Base-by-base conservation (phyloP, 2,797 vertebrate genomes). In the Botia kubotai region DNA sequence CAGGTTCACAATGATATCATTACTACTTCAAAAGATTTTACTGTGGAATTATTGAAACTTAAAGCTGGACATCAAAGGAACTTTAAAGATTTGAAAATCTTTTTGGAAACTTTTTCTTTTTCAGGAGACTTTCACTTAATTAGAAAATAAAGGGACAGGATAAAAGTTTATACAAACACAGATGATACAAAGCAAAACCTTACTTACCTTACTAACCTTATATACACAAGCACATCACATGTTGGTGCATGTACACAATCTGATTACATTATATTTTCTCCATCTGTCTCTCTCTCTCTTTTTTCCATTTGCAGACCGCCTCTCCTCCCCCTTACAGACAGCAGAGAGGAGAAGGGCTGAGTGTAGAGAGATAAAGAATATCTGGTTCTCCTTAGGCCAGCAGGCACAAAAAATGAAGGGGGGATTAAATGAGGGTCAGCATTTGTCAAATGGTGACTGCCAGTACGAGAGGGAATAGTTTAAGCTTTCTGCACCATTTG, bases 371-470 rank as follows among this genome's bases (percentile, higher is more conserved):
- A 14, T 48, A 87, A 92, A 33, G 33, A 33, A 33, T 33, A 33
- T 33, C 33, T 33, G 33, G 33, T 33, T 3, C 33, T 33, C 33
- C 33, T 33, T 3, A 33, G 33, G 33, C 33, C 33, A 33, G 3
- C 33, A 33, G 33, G 33, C 33, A 33, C 92, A 94, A 94, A 94
- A 26, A 95, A 92, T 89, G 87, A 85, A 86, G 90, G 90, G 92
- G 91, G 89, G 86, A 86, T 72, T 83, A 92, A 93, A 93, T 86
- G 91, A 91, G 93, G 90, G 90, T 5, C 91, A 93, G 89, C 87
- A 90, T 93, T 92, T 94, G 92, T 94, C 85, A 92, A 91, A 93
- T 89, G 83, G 89, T 83, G 87, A 80, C 63, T 77, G 55, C 74
- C 46, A 83, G 55, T 63, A 13, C 29, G 70, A 57, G 19, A 0